Base-by-base conservation (phyloP, 2,888 invertebrate species). In the Amphiduros pacificus region DNA sequence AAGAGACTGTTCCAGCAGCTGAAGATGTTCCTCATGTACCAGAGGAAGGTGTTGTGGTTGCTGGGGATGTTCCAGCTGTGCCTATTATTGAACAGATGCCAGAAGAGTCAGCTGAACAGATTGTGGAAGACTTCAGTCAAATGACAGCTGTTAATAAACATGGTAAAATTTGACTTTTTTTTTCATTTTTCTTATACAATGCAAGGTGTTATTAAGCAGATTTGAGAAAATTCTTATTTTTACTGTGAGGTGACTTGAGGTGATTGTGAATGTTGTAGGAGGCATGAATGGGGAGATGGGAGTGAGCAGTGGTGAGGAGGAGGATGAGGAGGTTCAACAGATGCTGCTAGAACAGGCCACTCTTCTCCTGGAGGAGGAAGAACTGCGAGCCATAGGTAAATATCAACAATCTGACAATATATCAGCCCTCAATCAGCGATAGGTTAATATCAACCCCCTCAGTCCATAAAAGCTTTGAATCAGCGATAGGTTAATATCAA, bases 351-450 rank as follows among this genome's bases (percentile, higher is more conserved):
- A 69, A 56, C 56, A 66, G 61, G 63, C 53, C n/a, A 61, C 56
- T 2, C 62, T 70, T 17, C 50, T 61, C 51, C 49, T 70, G 56
- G 65, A 70, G 51, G 70, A 70, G 44, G 70, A 70, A 50, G 70
- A 70, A 51, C 64, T 70, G 3, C 48, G 65, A n/a, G 64, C 67
- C 6, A 70, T 67, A 6, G 65, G 70, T 70, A 24, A 28, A 48
- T 50, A 9, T 24, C 24, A 20, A n/a, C 44, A n/a, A n/a, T n/a
- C n/a, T n/a, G n/a, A n/a, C n/a, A n/a, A n/a, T n/a, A n/a, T n/a
- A n/a, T n/a, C n/a, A n/a, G n/a, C n/a, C n/a, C n/a, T n/a, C n/a
- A n/a, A n/a, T n/a, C n/a, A n/a, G n/a, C n/a, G n/a, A n/a, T n/a
- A n/a, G n/a, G n/a, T n/a, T n/a, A n/a, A n/a, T n/a, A n/a, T n/a